These are phyloP conservation scores for Lutjanus erythropterus DNA, from an alignment of 2,113 vertebrate species.

Conservation along the genomic window DNA sequence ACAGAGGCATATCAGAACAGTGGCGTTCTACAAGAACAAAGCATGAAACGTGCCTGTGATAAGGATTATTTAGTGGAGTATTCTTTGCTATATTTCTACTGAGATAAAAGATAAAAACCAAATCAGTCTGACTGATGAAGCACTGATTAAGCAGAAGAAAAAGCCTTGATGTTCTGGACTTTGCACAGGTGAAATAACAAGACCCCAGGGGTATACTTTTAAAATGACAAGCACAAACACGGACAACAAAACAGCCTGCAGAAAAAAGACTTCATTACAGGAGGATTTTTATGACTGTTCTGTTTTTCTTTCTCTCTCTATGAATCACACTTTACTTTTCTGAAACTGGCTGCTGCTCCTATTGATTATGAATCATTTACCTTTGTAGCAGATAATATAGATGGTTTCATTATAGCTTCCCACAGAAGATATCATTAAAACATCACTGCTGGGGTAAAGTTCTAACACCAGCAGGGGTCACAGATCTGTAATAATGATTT, in stretches of 20 bases:
- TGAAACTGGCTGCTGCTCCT: background rate
- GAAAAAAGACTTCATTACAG: background rate
- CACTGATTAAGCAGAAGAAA: background rate
- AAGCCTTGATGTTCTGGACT: background rate
- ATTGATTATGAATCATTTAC: background rate
- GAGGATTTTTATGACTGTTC: too few species aligned
- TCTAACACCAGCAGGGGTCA: background rate
- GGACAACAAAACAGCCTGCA: background rate
- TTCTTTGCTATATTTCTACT: background rate
- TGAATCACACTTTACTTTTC: conserved; percentile 6
- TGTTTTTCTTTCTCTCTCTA: background rate
- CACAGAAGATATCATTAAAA: background rate
- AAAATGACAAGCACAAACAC: conserved; percentile 4
- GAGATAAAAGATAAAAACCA: background rate
- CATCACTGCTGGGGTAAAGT: background rate
- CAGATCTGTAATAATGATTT: conserved; percentile 20
- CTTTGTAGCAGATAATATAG: background rate
- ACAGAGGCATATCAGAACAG: background rate
- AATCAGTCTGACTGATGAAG: background rate
- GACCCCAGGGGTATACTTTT: background rate
- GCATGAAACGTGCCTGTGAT: background rate
- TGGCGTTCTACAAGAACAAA: background rate
- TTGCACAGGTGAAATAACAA: conserved; percentile 16
- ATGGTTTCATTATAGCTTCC: background rate
- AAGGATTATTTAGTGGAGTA: background rate